phyloP scores from a whole-genome alignment of 2,888 invertebrate species.

The Aquatica leii region DNA sequence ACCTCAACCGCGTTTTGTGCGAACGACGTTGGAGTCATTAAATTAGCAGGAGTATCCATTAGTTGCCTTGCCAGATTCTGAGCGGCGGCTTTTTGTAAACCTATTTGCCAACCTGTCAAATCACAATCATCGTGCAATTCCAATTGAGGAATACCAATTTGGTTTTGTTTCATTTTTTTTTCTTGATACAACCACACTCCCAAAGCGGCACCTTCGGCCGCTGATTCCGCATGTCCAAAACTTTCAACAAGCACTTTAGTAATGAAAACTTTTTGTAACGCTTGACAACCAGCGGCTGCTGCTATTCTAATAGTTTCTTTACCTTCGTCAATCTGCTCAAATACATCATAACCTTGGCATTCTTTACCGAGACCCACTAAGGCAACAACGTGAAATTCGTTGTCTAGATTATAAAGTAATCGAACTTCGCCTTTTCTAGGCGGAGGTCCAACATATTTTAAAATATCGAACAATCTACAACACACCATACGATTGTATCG shows the following conservation, averaged over 20 bases:
- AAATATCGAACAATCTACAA: conserved; percentile 66
- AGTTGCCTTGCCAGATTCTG: conserved; percentile 81
- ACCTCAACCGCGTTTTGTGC: conserved; percentile 73
- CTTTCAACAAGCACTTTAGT: conserved; percentile 74
- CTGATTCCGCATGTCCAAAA: conserved; percentile 79
- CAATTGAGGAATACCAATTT: conserved; percentile 59
- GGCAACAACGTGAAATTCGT: conserved; percentile 71
- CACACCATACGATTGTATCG: conserved; percentile 66
- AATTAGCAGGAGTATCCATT: conserved; percentile 83
- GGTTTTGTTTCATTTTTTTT: conserved; percentile 62
- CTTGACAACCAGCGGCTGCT: conserved; percentile 68
- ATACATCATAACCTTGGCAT: conserved; percentile 70
- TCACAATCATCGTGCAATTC: conserved; percentile 72
- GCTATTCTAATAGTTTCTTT: conserved; percentile 79
- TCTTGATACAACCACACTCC: conserved; percentile 77
- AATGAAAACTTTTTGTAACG: conserved; percentile 65
- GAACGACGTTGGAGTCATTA: conserved; percentile 80
- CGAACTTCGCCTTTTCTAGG: conserved; percentile 66
- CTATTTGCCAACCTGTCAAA: conserved; percentile 75
- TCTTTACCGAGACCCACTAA: conserved; percentile 79
- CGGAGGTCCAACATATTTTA: conserved; percentile 59
- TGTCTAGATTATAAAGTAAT: conserved; percentile 71
- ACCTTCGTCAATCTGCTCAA: conserved; percentile 77
- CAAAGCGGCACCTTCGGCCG: conserved; percentile 79
- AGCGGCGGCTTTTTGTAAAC: conserved; percentile 75